Evolutionary conservation across 2,113 vertebrate genomes (phyloP), one percentile per base, ranked within the genome.

Genomic region (Pomatostomus ruficeps): DNA sequence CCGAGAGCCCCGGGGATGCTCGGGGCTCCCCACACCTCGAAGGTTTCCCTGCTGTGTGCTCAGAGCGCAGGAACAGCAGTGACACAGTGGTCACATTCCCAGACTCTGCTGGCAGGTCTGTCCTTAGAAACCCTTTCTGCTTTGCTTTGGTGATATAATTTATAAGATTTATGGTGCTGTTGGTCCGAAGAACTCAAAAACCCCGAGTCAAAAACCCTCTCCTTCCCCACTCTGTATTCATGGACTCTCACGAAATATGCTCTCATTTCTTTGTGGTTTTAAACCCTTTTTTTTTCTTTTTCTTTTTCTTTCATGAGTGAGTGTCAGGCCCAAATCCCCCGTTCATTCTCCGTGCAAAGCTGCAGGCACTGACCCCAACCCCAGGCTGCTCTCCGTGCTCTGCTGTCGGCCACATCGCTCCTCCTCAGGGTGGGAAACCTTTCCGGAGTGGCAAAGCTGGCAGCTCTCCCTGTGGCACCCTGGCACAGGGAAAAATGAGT

Each of bases 41-140:
- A 67, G 55, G 51, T 74, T 79, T 51, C 63, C 42, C 70, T 14
- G 16, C 43, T 80, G 38, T 49, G 55, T 40, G 52, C 86, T 83
- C 85, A 61, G 85, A 93, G 79, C 89, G 70, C 63, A 35, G 80
- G 10, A 31, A 66, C 51, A 76, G 59, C 62, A 48, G 21, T 38
- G 61, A 54, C 0, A n/a, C n/a, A n/a, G 1, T 75, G 71, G 35
- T 73, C 25, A 18, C 35, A 51, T 59, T 82, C 36, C 40, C 75
- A 82, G 58, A 12, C 52, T 75, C 48, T 38, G 33, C 28, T 88
- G 70, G 76, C 81, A 88, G 61, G 38, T 84, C 76, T 88, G 3
- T 51, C 75, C 55, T 80, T 91, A 89, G 77, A 94, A 94, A 77
- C 70, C 62, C 59, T 58, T 84, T 42, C 63, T 81, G 88, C 43